Percentiles rank a stretch among this genome's conserved stretches.
Conservation (phyloP, 64 coral and sea anemone genomes). For the Acropora tenuis region DNA sequence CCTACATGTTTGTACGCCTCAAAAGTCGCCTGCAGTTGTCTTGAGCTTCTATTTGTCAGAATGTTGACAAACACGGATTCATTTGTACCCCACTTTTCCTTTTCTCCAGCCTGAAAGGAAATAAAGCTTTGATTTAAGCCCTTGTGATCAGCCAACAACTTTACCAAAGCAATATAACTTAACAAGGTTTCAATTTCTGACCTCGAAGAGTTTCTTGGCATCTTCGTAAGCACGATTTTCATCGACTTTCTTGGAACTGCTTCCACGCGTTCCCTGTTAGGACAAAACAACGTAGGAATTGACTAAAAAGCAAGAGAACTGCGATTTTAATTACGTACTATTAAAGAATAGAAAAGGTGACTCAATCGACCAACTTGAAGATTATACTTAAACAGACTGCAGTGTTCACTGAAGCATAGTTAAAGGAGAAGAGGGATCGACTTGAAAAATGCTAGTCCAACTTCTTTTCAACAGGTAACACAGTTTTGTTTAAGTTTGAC, state of each 20-base stretch:
- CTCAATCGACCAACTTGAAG: too few species aligned
- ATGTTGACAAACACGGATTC: slow-evolving; percentile 69
- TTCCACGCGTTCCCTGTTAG: slow-evolving; percentile 17
- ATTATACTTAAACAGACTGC: too few species aligned
- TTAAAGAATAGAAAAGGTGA: too few species aligned
- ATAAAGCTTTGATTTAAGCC: not conserved
- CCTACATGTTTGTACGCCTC: slow-evolving; percentile 71
- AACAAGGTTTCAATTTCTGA: not conserved
- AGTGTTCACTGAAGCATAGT: too few species aligned
- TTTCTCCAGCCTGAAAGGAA: slow-evolving; percentile 49
- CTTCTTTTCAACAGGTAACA: too few species aligned
- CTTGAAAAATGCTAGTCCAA: too few species aligned
- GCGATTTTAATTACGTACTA: too few species aligned
- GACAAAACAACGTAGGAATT: not conserved
- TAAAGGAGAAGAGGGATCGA: too few species aligned
- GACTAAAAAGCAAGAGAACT: too few species aligned
- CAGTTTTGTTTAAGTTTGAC: too few species aligned
- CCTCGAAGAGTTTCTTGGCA: slow-evolving; percentile 50
- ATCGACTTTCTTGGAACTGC: slow-evolving; percentile 34
- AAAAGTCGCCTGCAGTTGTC: slow-evolving; percentile 57
- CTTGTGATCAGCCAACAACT: not conserved
- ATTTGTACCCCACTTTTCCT: slow-evolving; percentile 72
- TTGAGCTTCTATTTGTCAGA: slow-evolving; percentile 46
- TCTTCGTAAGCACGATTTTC: slow-evolving; percentile 63
- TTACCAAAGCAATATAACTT: not conserved